Base-by-base conservation (phyloP, 1,140 invertebrate species). In the Drosophila ercepeae region DNA sequence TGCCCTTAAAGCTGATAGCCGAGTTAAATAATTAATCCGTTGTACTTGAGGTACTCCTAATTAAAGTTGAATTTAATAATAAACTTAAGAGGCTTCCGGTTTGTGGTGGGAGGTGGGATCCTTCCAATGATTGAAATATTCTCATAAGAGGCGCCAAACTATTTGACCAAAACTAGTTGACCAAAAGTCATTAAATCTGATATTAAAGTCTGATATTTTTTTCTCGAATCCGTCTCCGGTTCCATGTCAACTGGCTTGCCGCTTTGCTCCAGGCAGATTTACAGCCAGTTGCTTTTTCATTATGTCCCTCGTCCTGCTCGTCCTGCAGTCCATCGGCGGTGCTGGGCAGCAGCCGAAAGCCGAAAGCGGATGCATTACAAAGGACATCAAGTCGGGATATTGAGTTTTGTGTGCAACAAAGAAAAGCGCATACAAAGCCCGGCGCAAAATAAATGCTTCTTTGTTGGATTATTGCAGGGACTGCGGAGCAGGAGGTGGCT, bases 381-480 rank as follows among this genome's bases (percentile, higher is more conserved):
- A 88, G 81, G 81, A 86, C 81, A 86, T 86, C 82, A 73, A 86
- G 76, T 79, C 72, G 46, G 79, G 82, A 84, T 84, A 84, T 84
- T 84, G 79, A 84, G 82, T 84, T 83, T 86, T 86, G 77, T 86
- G 76, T 58, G 82, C 76, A 88, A 86, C 81, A 86, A 86, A 86
- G 81, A 88, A 81, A 88, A 39, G 63, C 61, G 81, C 82, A 86
- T 86, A 88, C 81, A 86, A 86, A 86, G 81, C 76, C 72, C 72
- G 46, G 81, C 76, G 82, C 82, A 88, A 86, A 86, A 86, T 86
- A 81, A 86, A 84, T 81, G 79, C 81, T 84, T 75, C 79, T 84
- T 84, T 84, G 79, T 84, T 79, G 81, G 58, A 75, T 79, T 79
- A 70, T 57, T 53, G 58, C 29, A 11, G 18, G 32, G 11, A 50